A percentile compares a stretch with the other conserved stretches of the same genome.
phyloP scores from a whole-genome alignment of 2,888 invertebrate genomes.

The Zaprionus obscuricornis region DNA sequence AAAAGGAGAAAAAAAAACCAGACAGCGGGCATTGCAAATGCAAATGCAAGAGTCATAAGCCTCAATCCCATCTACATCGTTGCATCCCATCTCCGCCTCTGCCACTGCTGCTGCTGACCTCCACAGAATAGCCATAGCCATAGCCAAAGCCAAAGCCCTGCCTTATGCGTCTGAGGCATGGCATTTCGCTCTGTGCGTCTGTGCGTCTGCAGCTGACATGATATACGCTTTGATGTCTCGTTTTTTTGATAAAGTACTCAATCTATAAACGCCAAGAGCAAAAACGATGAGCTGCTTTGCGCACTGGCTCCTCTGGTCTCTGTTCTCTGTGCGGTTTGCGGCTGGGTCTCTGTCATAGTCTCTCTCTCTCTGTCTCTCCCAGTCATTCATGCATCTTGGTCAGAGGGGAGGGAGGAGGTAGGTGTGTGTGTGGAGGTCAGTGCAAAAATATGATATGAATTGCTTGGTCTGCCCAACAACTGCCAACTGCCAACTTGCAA shows the following conservation, averaged over 20 bases:
- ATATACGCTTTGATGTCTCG: conserved; percentile 76
- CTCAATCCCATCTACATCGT: too few relatives aligned
- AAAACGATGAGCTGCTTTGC: conserved; percentile 56
- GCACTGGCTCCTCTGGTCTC: conserved; percentile 13
- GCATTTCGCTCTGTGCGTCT: conserved; percentile 22
- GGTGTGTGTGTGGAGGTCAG: conserved; percentile 48
- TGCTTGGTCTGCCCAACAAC: conserved; percentile 46
- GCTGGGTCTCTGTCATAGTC: background rate
- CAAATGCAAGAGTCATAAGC: too few relatives aligned
- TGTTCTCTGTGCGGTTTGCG: conserved; percentile 30
- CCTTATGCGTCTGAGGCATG: conserved; percentile 9
- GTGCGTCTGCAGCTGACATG: conserved; percentile 68
- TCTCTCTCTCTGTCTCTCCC: background rate
- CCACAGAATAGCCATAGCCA: too few relatives aligned
- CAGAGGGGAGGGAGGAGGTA: too few relatives aligned
- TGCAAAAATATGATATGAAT: conserved; percentile 71
- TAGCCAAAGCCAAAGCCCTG: background rate
- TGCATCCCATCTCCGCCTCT: too few relatives aligned
- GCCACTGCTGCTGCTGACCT: too few relatives aligned
- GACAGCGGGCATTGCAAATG: conserved; percentile 22
- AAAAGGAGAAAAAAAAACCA: conserved; percentile 12
- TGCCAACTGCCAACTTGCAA: conserved; percentile 16
- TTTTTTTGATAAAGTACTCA: conserved; percentile 77
- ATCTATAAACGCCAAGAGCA: conserved; percentile 77
- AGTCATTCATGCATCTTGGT: background rate